phyloP scores from a whole-genome alignment of 2,113 vertebrate genomes.

The Microcebus murinus region DNA sequence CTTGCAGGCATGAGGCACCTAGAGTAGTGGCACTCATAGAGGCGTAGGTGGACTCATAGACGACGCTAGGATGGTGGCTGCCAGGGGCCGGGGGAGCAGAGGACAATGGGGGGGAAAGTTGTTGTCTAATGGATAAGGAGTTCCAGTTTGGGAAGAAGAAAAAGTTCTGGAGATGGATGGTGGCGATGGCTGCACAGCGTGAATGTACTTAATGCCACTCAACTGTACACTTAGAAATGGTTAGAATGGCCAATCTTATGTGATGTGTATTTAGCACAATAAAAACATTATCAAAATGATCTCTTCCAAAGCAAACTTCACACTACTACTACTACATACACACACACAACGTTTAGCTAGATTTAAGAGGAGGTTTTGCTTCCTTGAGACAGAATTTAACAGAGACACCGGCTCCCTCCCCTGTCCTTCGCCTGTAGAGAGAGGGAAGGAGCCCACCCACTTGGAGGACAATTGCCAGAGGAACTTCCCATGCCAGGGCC shows the following conservation, averaged over 20 bases:
- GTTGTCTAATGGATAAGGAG: neutral
- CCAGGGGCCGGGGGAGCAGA: neutral
- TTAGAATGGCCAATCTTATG: neutral
- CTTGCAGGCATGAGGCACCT: neutral
- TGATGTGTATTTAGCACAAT: neutral
- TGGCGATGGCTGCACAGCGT: neutral
- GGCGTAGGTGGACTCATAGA: neutral
- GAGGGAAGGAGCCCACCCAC: neutral
- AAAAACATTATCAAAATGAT: neutral
- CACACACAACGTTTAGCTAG: neutral
- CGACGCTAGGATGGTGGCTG: neutral
- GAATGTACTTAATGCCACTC: neutral
- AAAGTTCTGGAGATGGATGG: neutral
- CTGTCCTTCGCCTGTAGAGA: neutral
- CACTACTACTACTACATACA: neutral
- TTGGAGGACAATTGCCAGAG: neutral
- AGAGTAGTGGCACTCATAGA: neutral
- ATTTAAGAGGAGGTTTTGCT: neutral
- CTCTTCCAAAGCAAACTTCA: constrained; percentile 31
- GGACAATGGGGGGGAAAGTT: no score
- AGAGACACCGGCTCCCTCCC: neutral
- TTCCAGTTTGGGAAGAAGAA: neutral
- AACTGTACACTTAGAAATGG: neutral
- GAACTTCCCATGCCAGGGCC: no score
- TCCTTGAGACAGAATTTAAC: neutral